phyloP scores from a whole-genome alignment of 2,113 vertebrate genomes.

The Otolemur garnettii region DNA sequence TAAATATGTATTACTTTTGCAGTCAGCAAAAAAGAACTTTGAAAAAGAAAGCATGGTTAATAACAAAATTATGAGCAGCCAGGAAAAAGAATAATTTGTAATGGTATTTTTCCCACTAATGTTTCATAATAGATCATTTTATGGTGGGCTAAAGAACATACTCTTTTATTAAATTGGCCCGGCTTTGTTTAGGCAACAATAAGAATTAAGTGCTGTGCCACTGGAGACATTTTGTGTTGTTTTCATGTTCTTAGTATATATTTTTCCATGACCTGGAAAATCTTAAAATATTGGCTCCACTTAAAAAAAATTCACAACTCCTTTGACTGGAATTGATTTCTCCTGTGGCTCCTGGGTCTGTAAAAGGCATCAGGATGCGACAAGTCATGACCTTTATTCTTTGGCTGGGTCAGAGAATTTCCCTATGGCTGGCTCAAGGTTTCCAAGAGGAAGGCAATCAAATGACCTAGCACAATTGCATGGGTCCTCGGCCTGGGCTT shows the following conservation, averaged over 20 bases:
- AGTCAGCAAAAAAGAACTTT: not conserved
- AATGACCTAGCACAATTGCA: slow-evolving; percentile 74
- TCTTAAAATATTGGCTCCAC: slow-evolving; percentile 67
- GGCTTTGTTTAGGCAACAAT: slow-evolving; percentile 77
- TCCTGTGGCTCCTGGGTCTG: slow-evolving; percentile 69
- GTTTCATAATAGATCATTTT: slow-evolving; percentile 39
- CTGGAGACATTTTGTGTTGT: slow-evolving; percentile 15
- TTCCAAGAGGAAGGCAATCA: slow-evolving; percentile 80
- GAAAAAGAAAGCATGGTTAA: slow-evolving; percentile 55
- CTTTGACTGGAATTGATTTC: slow-evolving; percentile 77
- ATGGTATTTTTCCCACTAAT: slow-evolving; percentile 36
- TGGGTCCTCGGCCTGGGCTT: slow-evolving; percentile 40
- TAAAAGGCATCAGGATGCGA: slow-evolving; percentile 74
- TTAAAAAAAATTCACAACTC: slow-evolving; percentile 45
- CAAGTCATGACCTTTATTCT: slow-evolving; percentile 78
- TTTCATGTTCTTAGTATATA: slow-evolving; percentile 62
- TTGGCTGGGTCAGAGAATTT: slow-evolving; percentile 74
- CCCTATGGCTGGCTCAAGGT: slow-evolving; percentile 71
- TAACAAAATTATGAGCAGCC: slow-evolving; percentile 4
- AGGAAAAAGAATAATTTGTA: slow-evolving; percentile 45
- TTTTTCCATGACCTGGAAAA: slow-evolving; percentile 78
- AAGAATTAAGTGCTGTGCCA: not conserved
- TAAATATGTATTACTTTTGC: slow-evolving; percentile 33
- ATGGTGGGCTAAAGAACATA: not conserved
- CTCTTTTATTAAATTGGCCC: not conserved